Conservation (phyloP, 2,888 invertebrate species). For the Lepidochrysops patricia region DNA sequence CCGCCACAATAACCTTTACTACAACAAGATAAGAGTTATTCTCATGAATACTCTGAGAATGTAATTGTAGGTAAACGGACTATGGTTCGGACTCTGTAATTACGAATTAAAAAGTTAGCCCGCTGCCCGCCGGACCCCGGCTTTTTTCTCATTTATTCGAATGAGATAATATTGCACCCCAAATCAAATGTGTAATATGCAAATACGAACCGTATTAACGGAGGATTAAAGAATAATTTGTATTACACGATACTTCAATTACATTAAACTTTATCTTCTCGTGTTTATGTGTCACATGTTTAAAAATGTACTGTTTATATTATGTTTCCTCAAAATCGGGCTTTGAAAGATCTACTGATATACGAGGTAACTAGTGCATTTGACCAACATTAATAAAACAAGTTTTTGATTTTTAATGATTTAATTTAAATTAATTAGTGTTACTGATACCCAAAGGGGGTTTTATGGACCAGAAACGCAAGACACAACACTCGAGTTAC, state of each 20-base stretch:
- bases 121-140: constrained; percentile 55
- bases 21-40: too few relatives aligned
- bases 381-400: too few relatives aligned
- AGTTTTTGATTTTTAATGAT: too few relatives aligned
- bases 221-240: constrained; percentile 35
- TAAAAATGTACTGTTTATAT: constrained; percentile 17
- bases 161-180: constrained; percentile 67
- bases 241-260: constrained; percentile 39
- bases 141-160: constrained; percentile 70
- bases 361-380: too few relatives aligned
- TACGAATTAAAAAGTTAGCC: constrained; percentile 73
- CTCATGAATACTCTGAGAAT: too few relatives aligned
- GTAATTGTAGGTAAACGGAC: too few relatives aligned
- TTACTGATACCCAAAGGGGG: too few relatives aligned
- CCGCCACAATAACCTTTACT: too few relatives aligned
- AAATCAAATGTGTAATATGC: constrained; percentile 31
- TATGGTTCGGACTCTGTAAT: constrained; percentile 71
- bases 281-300: constrained; percentile 49
- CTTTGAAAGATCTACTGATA: too few relatives aligned
- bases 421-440: too few relatives aligned
- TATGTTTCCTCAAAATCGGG: neutral
- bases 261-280: constrained; percentile 62
- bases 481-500: too few relatives aligned
- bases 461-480: too few relatives aligned
- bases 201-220: constrained; percentile 28